Conservation (phyloP, 1,140 invertebrate genomes). For the Lamellibrachia luymesi region DNA sequence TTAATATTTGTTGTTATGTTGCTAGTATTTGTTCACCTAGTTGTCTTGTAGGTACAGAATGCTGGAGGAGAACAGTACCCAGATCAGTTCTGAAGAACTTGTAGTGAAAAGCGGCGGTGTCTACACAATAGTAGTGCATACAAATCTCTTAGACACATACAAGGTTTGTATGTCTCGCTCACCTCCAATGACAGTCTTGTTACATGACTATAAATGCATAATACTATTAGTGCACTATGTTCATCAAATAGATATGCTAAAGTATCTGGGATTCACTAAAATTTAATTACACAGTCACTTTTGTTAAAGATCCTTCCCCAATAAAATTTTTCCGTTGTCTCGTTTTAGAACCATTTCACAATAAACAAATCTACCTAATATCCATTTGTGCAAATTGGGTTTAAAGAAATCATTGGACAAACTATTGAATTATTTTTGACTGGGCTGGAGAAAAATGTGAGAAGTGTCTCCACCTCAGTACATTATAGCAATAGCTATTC, state of each 20-base stretch:
- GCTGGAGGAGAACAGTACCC: not conserved
- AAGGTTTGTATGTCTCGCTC: not conserved
- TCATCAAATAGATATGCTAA: not conserved
- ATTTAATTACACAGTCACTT: too few relatives aligned
- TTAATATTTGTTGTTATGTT: not conserved
- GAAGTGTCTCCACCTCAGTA: too few relatives aligned
- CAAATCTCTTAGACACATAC: slow-evolving; percentile 1
- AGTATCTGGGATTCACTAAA: not conserved
- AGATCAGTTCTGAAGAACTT: not conserved
- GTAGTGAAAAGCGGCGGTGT: slow-evolving; percentile 12
- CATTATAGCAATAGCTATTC: too few relatives aligned
- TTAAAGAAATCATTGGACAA: too few relatives aligned
- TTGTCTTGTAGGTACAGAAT: slow-evolving; percentile 10
- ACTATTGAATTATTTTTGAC: too few relatives aligned
- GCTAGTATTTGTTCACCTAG: not conserved
- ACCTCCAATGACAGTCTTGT: not conserved
- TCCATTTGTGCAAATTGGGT: too few relatives aligned
- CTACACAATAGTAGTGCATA: slow-evolving; percentile 14
- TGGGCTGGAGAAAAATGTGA: too few relatives aligned
- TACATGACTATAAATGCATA: not conserved
- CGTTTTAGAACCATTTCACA: too few relatives aligned
- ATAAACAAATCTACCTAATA: too few relatives aligned
- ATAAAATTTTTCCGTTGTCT: too few relatives aligned
- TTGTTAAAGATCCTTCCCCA: too few relatives aligned
- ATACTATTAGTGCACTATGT: not conserved